Evolutionary conservation across 1,140 invertebrate genomes (phyloP), one percentile per base, ranked within the genome.

Genomic region (Bombyx mori): DNA sequence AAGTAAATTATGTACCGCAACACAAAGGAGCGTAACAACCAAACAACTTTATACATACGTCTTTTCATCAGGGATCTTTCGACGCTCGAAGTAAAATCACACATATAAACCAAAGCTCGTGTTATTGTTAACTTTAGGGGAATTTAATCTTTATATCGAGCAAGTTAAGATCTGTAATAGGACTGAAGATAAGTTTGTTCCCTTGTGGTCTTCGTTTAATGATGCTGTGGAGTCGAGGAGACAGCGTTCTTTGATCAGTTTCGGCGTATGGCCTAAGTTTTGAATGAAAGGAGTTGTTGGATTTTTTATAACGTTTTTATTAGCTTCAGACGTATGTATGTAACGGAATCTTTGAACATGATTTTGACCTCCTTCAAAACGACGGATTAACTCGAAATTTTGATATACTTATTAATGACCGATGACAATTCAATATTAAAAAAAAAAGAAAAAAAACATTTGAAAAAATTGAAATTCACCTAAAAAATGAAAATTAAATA

Each of bases 201-300:
- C 68, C 62, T 71, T 63, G 69, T 73, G 69, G 69, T 69, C 75
- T 69, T 76, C 75, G 75, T 81, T 81, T 83, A 83, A 83, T 83
- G 80, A 83, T 77, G 77, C 77, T 77, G 72, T 69, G 68, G 69
- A 35, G 26, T 35, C 26, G 26, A 35, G 26, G 26, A 35, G 26
- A 35, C 26, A 35, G 26, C 26, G 26, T 35, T 35, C 26, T 59
- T 71, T 70, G 80, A 83, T 83, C 78, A 77, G 66, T 70, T 77
- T 75, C 68, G 60, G 57, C 43, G 62, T 64, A 12, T 72, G 75
- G 71, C 68, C 3, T 54, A 75, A 75, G 62, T 60, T 9, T 56
- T 42, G 54, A 65, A 44, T 6, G 57, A 56, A 52, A 42, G 1
- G 44, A 54, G n/a, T 51, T 51, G 22, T 51, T 12, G 8, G 18